phyloP scores from a whole-genome alignment of 2,113 vertebrate species.

The Dasypus novemcinctus region DNA sequence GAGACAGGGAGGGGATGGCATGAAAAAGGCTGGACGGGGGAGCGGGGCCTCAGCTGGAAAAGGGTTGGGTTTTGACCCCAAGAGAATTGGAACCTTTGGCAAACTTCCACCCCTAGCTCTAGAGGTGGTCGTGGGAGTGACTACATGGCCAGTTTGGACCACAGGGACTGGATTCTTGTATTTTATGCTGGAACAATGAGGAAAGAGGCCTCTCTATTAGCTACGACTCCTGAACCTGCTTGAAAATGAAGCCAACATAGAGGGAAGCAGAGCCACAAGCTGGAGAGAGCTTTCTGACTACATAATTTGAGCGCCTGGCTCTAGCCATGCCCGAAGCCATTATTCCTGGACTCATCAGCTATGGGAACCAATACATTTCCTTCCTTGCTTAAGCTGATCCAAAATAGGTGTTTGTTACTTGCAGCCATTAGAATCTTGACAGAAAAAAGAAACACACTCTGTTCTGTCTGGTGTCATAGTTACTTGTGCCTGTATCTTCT shows the following conservation, averaged over 20 bases:
- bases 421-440: background rate
- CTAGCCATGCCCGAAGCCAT: background rate
- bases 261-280: background rate
- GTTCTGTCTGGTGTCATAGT: background rate
- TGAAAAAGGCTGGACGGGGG: background rate
- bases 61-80: background rate
- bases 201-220: background rate
- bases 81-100: background rate
- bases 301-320: background rate
- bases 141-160: background rate
- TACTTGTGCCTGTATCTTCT: background rate
- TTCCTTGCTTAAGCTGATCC: background rate
- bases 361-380: background rate
- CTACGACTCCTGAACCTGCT: background rate
- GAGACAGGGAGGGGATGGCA: background rate
- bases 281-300: background rate
- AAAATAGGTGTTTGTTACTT: background rate
- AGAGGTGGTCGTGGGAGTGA: background rate
- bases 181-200: background rate
- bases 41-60: background rate
- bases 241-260: background rate
- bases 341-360: background rate
- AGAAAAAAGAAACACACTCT: background rate
- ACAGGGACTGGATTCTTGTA: background rate
- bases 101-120: background rate